Evolutionary conservation across 1,140 invertebrate genomes (phyloP), one percentile per base, ranked within the genome.

Genomic region (Oryctes rhinoceros): DNA sequence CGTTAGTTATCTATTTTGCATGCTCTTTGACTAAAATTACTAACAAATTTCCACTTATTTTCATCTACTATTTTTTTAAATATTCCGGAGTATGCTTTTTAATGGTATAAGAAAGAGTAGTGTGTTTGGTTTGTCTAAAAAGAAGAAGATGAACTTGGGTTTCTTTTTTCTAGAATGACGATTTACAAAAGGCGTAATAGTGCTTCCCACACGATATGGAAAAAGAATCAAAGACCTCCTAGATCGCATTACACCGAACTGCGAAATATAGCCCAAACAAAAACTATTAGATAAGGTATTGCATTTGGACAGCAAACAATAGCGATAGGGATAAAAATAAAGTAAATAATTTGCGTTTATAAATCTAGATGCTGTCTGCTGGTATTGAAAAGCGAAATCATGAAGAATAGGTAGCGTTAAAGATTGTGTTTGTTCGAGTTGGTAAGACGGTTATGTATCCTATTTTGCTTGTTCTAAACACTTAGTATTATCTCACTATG

Each of bases 221-320:
- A 81, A 18, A 80, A 59, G 24, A 80, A 80, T 44, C 44, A 49
- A 48, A 83, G 82, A 62, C 83, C 85, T n/a, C 81, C 83, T 7
- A 83, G 84, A 15, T 80, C 83, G 48, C 83, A 83, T 48, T 86
- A 86, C 81, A 85, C 84, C 7, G 84, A 86, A 81, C 80, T 86
- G 13, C 79, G 78, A 18, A 83, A 82, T 79, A 83, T 86, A 67
- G 80, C 81, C 65, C 74, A 76, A 44, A 71, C 65, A 15, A 76
- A 48, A 18, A 35, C 78, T 59, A 39, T 5, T 18, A 78, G 53
- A 53, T 59, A 53, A 78, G 47, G 35, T 48, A 48, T 47, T 48
- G 78, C 15, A 30, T 11, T 7, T 15, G 44, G 44, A 48, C 44
- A 59, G 53, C 18, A n/a, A 15, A 20, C 4, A 59, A 59, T 59